Conservation (phyloP, 2,113 vertebrate species). For the Lepus timidus region DNA sequence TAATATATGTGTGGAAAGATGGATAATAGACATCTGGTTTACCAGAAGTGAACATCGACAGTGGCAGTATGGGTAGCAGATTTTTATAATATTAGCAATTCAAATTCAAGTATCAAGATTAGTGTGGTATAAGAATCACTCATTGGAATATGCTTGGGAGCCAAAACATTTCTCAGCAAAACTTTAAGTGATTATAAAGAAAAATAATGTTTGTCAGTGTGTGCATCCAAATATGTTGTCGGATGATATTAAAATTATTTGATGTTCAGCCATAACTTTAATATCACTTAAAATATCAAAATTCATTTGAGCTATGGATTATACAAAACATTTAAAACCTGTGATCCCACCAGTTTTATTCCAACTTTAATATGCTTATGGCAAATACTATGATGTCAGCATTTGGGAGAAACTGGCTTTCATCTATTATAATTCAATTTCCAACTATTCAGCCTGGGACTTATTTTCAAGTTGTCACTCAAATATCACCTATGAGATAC, state of each 20-base stretch:
- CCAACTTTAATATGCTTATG: background rate
- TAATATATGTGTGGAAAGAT: conserved; percentile 65
- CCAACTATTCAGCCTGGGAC: background rate
- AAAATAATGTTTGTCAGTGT: conserved; percentile 60
- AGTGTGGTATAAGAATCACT: conserved; percentile 77
- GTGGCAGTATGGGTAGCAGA: conserved; percentile 59
- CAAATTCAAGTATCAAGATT: conserved; percentile 78
- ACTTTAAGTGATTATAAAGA: conserved; percentile 71
- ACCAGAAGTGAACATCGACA: conserved; percentile 56
- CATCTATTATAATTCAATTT: conserved; percentile 69
- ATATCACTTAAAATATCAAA: conserved; percentile 72
- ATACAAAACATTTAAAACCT: conserved; percentile 57
- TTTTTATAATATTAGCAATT: conserved; percentile 83
- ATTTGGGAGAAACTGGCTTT: conserved; percentile 69
- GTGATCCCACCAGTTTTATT: background rate
- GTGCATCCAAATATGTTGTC: conserved; percentile 48
- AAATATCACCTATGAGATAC: conserved; percentile 64
- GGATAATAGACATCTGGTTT: conserved; percentile 78
- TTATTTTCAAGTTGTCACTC: conserved; percentile 53
- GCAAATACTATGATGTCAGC: conserved; percentile 51
- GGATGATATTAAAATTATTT: conserved; percentile 46
- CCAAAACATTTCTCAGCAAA: conserved; percentile 72
- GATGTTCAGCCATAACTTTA: conserved; percentile 60
- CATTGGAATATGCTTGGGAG: conserved; percentile 61
- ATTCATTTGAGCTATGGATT: background rate